Evolutionary conservation across 2,113 vertebrate genomes (phyloP).

Genomic region (Grammomys surdaster): DNA sequence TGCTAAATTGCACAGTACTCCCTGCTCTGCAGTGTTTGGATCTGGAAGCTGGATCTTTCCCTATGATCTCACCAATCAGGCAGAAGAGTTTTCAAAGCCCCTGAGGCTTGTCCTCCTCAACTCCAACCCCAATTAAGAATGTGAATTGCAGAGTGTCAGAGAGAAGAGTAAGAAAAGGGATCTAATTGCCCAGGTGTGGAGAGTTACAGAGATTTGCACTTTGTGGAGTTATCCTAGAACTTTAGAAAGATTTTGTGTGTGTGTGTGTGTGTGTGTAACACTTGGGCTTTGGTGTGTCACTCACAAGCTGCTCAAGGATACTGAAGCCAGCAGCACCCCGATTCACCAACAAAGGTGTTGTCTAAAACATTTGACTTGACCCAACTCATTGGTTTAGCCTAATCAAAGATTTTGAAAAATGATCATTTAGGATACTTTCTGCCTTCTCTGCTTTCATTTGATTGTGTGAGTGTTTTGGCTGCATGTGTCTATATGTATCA

Average conservation of each 20-base stretch:
- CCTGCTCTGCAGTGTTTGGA: constrained; percentile 26
- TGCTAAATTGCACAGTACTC: neutral
- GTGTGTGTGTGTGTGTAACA: neutral
- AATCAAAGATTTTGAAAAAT: neutral
- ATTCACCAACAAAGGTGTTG: neutral
- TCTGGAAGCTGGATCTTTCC: constrained; percentile 33
- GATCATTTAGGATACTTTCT: neutral
- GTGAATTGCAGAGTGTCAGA: neutral
- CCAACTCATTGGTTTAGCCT: neutral
- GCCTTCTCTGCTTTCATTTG: neutral
- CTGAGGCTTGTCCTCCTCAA: neutral
- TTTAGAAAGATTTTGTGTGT: constrained; percentile 25
- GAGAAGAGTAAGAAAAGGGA: neutral
- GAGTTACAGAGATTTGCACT: neutral
- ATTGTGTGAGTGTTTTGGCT: neutral
- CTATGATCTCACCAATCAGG: neutral
- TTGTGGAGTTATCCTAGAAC: neutral
- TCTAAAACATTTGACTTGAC: neutral
- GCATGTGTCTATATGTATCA: neutral
- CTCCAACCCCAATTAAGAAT: neutral
- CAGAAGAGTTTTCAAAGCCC: constrained; percentile 20
- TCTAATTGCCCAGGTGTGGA: constrained; percentile 31
- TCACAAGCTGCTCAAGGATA: neutral
- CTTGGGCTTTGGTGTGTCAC: neutral
- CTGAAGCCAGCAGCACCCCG: neutral